Percentiles rank a stretch among this genome's conserved stretches.
phyloP scores from a whole-genome alignment of 2,888 invertebrate species.

The Catocala nupta region DNA sequence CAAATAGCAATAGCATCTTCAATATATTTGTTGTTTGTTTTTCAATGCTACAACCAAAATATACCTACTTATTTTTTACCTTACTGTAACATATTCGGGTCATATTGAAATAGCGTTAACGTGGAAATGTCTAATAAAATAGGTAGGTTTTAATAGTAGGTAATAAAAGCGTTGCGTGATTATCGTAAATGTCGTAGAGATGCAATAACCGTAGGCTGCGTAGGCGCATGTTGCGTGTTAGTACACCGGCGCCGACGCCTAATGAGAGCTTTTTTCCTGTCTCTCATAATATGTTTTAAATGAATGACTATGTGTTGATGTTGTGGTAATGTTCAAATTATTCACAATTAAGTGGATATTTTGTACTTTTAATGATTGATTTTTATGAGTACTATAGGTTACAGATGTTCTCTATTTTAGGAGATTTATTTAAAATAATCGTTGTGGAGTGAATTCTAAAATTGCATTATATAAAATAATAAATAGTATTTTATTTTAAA shows the following conservation, averaged over 20 bases:
- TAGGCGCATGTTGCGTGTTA: slow-evolving; percentile 36
- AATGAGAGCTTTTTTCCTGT: slow-evolving; percentile 4
- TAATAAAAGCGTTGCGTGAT: slow-evolving; percentile 39
- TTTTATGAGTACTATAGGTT: no score
- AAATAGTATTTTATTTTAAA: no score
- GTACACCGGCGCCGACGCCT: slow-evolving; percentile 5
- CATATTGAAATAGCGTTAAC: slow-evolving; percentile 35
- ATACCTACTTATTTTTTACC: slow-evolving; percentile 18
- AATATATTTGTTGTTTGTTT: slow-evolving; percentile 18
- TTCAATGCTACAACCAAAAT: slow-evolving; percentile 33
- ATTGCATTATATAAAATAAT: no score
- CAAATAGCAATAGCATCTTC: no score
- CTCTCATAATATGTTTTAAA: slow-evolving; percentile 2
- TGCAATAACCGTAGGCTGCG: slow-evolving; percentile 30
- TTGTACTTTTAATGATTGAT: background rate
- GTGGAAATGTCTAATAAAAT: slow-evolving; percentile 33
- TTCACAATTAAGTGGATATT: background rate
- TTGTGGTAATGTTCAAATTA: background rate
- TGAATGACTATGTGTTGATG: background rate
- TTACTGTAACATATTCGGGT: slow-evolving; percentile 36
- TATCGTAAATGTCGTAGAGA: slow-evolving; percentile 37
- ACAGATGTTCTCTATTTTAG: no score
- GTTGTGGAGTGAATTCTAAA: no score
- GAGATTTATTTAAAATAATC: no score
- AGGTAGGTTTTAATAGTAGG: slow-evolving; percentile 28